These are phyloP conservation scores for Synanthedon tipuliformis DNA, from an alignment of 2,888 invertebrate genomes.

Conservation along the genomic window DNA sequence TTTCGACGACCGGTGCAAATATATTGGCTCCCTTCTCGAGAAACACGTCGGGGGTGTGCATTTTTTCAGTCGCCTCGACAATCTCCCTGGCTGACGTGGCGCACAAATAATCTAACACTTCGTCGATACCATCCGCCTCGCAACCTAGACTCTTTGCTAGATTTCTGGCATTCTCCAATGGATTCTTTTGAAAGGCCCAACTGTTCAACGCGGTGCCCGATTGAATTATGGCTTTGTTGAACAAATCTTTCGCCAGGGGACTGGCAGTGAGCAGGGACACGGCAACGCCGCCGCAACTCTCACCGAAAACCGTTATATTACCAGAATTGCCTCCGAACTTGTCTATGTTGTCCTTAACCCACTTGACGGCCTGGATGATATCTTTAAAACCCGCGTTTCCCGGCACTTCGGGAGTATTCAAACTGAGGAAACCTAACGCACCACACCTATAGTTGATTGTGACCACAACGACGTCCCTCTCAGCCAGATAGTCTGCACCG, in stretches of 20 bases:
- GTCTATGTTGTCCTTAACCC: constrained; percentile 53
- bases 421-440: constrained; percentile 46
- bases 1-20: constrained; percentile 43
- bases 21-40: constrained; percentile 10
- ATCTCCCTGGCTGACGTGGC: constrained; percentile 45
- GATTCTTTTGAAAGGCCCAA: constrained; percentile 34
- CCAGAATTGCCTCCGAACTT: constrained; percentile 55
- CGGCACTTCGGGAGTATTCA: constrained; percentile 56
- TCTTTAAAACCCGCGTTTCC: constrained; percentile 61
- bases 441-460: constrained; percentile 69
- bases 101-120: constrained; percentile 43
- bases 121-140: constrained; percentile 38
- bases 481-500: constrained; percentile 66
- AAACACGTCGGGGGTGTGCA: constrained; percentile 13
- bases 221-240: constrained; percentile 49
- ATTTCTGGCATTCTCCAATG: constrained; percentile 37
- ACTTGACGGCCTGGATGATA: constrained; percentile 43
- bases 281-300: constrained; percentile 42
- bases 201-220: constrained; percentile 38
- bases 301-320: constrained; percentile 52
- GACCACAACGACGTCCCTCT: constrained; percentile 69
- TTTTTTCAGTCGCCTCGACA: constrained; percentile 30
- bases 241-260: constrained; percentile 39
- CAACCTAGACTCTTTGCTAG: constrained; percentile 40
- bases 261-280: constrained; percentile 43